These are phyloP conservation scores for Cydia strobilella DNA, from an alignment of 1,140 invertebrate species.

Conservation along the genomic window DNA sequence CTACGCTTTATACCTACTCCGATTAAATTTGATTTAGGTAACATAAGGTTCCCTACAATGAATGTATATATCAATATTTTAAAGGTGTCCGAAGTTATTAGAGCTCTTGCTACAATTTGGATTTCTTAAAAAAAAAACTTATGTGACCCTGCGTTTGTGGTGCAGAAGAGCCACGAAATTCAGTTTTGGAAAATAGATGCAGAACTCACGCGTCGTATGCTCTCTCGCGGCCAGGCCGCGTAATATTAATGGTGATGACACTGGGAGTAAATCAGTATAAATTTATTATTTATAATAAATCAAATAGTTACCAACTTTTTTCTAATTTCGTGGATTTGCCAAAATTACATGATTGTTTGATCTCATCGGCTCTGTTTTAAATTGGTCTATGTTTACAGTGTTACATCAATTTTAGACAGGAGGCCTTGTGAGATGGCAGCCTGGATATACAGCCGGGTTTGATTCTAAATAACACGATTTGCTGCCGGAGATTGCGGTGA, in stretches of 20 bases:
- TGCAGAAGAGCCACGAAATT: neutral
- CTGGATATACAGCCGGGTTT: conserved; percentile 24
- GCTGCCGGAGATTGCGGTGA: neutral
- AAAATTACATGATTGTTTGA: conserved; percentile 22
- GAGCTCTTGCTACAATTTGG: too few relatives aligned
- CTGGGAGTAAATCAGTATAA: conserved; percentile 3
- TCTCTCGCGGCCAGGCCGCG: neutral
- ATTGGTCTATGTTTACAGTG: conserved; percentile 31
- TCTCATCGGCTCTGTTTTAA: conserved; percentile 8
- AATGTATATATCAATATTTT: too few relatives aligned
- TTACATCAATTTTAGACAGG: conserved; percentile 32
- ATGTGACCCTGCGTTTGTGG: neutral
- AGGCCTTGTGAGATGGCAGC: conserved; percentile 18
- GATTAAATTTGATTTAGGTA: too few relatives aligned
- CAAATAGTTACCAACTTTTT: conserved; percentile 2
- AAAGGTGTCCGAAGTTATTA: too few relatives aligned
- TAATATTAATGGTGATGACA: conserved; percentile 26
- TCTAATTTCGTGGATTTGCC: conserved; percentile 4
- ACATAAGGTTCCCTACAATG: too few relatives aligned
- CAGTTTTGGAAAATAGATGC: neutral
- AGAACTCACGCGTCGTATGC: neutral
- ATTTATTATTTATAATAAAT: conserved; percentile 14
- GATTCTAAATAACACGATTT: conserved; percentile 9
- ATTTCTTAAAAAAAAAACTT: too few relatives aligned
- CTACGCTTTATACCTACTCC: too few relatives aligned